These are phyloP conservation scores for Epizoanthus illoricatus DNA, from an alignment of 92 coral and sea anemone genomes.

Conservation along the genomic window DNA sequence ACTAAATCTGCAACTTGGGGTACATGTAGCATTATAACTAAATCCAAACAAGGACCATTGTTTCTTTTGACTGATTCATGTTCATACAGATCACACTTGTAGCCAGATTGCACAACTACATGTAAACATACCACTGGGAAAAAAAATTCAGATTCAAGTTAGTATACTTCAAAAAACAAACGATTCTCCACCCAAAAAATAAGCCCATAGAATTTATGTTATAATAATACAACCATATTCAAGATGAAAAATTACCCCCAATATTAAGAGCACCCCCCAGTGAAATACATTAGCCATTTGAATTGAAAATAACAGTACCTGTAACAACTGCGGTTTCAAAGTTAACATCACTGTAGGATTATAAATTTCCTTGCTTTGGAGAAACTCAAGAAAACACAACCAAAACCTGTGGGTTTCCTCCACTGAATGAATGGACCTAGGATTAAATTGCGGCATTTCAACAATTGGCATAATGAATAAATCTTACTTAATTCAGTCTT, in stretches of 20 bases:
- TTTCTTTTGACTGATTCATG: too few species aligned
- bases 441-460: neutral
- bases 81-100: neutral
- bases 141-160: too few species aligned
- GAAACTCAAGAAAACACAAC: slow-evolving; percentile 44
- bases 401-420: slow-evolving; percentile 37
- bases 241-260: too few species aligned
- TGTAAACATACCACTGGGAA: too few species aligned
- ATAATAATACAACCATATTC: neutral
- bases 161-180: too few species aligned
- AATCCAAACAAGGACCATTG: too few species aligned
- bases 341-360: slow-evolving; percentile 35
- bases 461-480: neutral
- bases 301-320: slow-evolving; percentile 41
- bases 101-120: neutral
- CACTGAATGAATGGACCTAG: neutral
- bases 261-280: too few species aligned
- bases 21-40: too few species aligned
- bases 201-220: neutral
- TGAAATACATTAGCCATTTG: too few species aligned
- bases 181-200: too few species aligned
- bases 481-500: neutral
- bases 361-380: slow-evolving; percentile 38
- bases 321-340: slow-evolving; percentile 71
- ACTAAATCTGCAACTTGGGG: too few species aligned